Conservation (phyloP, 2,797 vertebrate genomes). For the Novumbra hubbsi region DNA sequence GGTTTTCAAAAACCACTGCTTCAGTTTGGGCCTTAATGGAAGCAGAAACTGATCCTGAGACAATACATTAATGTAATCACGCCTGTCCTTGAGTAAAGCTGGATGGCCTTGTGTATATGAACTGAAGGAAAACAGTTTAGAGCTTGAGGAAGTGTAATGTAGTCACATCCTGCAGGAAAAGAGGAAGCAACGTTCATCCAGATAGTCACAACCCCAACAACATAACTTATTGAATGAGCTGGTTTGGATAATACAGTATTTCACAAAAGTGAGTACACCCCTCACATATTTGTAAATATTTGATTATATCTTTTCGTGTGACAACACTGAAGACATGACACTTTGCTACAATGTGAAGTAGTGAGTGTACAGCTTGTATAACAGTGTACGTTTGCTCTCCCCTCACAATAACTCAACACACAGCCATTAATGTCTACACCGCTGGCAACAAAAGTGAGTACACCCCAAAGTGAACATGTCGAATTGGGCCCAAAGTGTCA, state of each 20-base stretch:
- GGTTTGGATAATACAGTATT: background rate
- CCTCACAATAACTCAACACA: too few relatives aligned
- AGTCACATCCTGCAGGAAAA: slow-evolving; percentile 7
- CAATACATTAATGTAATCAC: background rate
- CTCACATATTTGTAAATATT: too few relatives aligned
- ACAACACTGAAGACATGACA: too few relatives aligned
- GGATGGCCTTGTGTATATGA: background rate
- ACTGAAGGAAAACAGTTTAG: slow-evolving; percentile 7
- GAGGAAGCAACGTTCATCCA: background rate
- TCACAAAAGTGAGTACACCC: too few relatives aligned
- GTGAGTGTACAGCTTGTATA: too few relatives aligned
- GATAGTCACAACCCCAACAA: background rate
- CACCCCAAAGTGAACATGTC: too few relatives aligned
- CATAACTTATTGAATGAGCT: background rate
- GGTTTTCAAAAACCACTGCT: background rate
- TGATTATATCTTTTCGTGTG: too few relatives aligned
- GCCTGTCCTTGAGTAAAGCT: slow-evolving; percentile 8
- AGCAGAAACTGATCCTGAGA: background rate
- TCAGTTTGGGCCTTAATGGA: background rate
- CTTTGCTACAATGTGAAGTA: too few relatives aligned
- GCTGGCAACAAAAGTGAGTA: too few relatives aligned
- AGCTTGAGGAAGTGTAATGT: slow-evolving; percentile 8
- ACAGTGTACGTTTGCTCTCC: too few relatives aligned
- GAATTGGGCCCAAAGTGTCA: too few relatives aligned
- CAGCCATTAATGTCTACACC: too few relatives aligned